Base-by-base conservation (phyloP, 2,888 invertebrate species). In the Drosophila birchii region DNA sequence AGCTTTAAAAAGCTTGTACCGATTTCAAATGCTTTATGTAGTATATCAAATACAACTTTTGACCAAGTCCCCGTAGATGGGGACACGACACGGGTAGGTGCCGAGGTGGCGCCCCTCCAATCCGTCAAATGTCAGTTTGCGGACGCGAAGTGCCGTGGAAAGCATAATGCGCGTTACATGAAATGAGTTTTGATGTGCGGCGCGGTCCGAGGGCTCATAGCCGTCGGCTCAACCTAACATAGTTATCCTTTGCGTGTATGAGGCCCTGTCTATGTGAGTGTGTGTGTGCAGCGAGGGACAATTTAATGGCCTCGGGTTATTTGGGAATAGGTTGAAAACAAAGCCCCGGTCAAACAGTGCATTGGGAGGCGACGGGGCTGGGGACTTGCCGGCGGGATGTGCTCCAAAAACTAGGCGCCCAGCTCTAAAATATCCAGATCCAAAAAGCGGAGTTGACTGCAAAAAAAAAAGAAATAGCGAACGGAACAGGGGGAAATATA, bases 141-240 rank as follows among this genome's bases (percentile, higher is more conserved):
- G 86, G 76, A 80, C 88, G 84, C 79, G 84, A 86, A 85, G 73
- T 78, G 82, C 86, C 86, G 78, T 85, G 82, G 72, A 87, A 80
- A 79, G 70, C 79, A 88, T 89, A 88, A 89, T 88, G 79, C 90
- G 90, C 88, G 81, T 78, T 78, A 76, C 80, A 68, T 74, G 78
- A 89, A 86, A 88, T 86, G 88, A 82, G 88, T 88, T 86, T 79
- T 88, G 79, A 86, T 80, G 78, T 57, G 70, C 76, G 53, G 55
- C 47, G 38, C 26, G 58, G 77, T 62, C 54, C 45, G 70, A 61
- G 74, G 76, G 59, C 60, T 56, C 62, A 55, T 80, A 54, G 59
- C 81, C 78, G 39, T 63, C 39, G 73, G 69, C 72, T 41, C 60
- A 45, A 43, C 49, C 44, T 66, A 69, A 60, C 47, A 54, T 55